phyloP scores from a whole-genome alignment of 2,797 vertebrate species.

The Apogon talboti region DNA sequence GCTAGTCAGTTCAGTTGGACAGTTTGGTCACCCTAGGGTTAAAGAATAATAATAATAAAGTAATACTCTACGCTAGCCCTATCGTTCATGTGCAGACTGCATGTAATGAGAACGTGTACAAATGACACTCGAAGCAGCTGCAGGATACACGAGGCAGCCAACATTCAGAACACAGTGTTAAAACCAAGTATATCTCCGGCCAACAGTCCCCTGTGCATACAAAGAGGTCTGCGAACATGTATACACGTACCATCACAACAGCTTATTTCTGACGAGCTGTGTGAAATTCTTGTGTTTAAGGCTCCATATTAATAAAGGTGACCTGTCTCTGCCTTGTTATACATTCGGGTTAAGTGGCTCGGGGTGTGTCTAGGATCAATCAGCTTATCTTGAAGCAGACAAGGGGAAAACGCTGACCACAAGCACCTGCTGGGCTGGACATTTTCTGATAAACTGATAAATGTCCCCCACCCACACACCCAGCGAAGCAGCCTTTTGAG shows the following conservation, averaged over 20 bases:
- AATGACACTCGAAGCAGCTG: too few species aligned
- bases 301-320: conserved; percentile 38
- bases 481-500: conserved; percentile 24
- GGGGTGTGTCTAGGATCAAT: conserved; percentile 29
- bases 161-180: too few species aligned
- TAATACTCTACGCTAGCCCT: too few species aligned
- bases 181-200: too few species aligned
- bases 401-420: conserved; percentile 13
- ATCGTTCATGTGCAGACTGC: too few species aligned
- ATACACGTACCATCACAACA: background rate
- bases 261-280: background rate
- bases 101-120: too few species aligned
- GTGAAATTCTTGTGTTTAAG: conserved; percentile 45
- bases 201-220: background rate
- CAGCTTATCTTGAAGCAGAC: conserved; percentile 32
- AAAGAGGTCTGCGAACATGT: background rate
- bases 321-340: background rate
- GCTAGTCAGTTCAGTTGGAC: too few species aligned
- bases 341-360: conserved; percentile 55
- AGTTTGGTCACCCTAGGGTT: too few species aligned
- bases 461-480: conserved; percentile 21
- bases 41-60: too few species aligned
- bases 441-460: conserved; percentile 32
- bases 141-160: too few species aligned
- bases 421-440: conserved; percentile 36